Percentiles rank a stretch among this genome's conserved stretches.
Evolutionary conservation across 2,888 invertebrate genomes (phyloP).

Genomic region (Ernsta delagoae): DNA sequence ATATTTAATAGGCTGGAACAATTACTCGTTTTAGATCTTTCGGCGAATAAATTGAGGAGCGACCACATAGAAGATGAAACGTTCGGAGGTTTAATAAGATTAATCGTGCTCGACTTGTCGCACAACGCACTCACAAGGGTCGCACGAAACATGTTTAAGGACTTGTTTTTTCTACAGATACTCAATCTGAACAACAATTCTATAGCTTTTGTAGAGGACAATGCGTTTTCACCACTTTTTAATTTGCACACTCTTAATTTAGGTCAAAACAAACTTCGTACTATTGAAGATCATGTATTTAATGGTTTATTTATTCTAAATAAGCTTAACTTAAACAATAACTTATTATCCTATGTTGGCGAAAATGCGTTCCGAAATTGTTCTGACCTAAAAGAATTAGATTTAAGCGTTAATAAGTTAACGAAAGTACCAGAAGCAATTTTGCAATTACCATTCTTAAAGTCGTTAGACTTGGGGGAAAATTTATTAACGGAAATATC

Average conservation of each 20-base stretch:
- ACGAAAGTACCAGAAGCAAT: constrained; percentile 93
- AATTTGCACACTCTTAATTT: constrained; percentile 95
- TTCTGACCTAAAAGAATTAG: constrained; percentile 94
- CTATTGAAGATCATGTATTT: constrained; percentile 91
- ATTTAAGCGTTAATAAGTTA: constrained; percentile 94
- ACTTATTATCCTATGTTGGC: constrained; percentile 90
- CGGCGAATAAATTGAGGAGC: constrained; percentile 93
- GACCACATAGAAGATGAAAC: constrained; percentile 94
- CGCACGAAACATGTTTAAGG: constrained; percentile 93
- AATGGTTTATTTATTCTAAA: constrained; percentile 93
- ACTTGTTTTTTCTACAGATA: constrained; percentile 94
- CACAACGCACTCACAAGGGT: constrained; percentile 92
- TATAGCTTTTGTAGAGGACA: constrained; percentile 92
- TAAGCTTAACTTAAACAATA: constrained; percentile 93
- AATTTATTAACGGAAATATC: constrained; percentile 93
- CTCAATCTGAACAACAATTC: constrained; percentile 94
- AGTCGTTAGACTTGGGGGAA: constrained; percentile 95
- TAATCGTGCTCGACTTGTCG: constrained; percentile 94
- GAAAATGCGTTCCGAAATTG: constrained; percentile 94
- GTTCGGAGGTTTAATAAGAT: constrained; percentile 93
- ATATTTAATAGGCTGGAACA: constrained; percentile 94
- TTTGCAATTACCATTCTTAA: constrained; percentile 91
- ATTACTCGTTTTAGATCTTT: constrained; percentile 93
- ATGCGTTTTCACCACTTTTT: constrained; percentile 93
- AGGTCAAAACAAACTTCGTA: constrained; percentile 93